phyloP scores from a whole-genome alignment of 2,797 vertebrate species.

The Neostethus bicornis region DNA sequence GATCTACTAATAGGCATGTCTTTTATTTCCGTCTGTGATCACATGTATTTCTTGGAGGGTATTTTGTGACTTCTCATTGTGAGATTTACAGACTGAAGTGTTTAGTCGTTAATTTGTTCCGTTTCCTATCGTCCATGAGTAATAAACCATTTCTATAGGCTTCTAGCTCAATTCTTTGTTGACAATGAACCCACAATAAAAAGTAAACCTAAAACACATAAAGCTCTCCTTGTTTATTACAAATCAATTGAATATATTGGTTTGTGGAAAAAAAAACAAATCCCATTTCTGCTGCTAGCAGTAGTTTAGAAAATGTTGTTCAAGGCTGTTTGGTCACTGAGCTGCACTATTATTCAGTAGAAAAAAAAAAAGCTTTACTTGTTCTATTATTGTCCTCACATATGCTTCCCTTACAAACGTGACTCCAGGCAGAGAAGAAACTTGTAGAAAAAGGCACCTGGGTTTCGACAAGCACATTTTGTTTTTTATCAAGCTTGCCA shows the following conservation, averaged over 20 bases:
- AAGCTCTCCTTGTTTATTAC: constrained; percentile 15
- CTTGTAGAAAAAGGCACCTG: constrained; percentile 24
- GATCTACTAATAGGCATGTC: no score
- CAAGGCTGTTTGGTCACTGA: constrained; percentile 17
- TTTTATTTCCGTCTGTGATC: constrained; percentile 7
- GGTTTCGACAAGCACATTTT: constrained; percentile 23
- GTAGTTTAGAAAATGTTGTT: constrained; percentile 22
- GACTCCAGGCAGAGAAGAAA: constrained; percentile 23
- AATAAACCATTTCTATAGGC: constrained; percentile 41
- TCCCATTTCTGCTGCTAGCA: neutral
- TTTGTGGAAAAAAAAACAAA: constrained; percentile 4
- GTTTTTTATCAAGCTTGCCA: constrained; percentile 14
- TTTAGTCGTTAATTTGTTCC: constrained; percentile 28
- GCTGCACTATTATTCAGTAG: constrained; percentile 21
- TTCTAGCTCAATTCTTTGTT: constrained; percentile 12
- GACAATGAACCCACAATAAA: constrained; percentile 36
- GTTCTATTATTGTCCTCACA: constrained; percentile 22
- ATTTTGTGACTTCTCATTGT: constrained; percentile 11
- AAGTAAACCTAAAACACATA: constrained; percentile 19
- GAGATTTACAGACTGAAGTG: constrained; percentile 22
- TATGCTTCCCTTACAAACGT: constrained; percentile 20
- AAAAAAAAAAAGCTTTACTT: constrained; percentile 23
- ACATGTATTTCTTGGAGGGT: constrained; percentile 1
- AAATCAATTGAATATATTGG: constrained; percentile 31
- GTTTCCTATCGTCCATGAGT: constrained; percentile 14